A percentile compares a stretch with the other conserved stretches of the same genome.
Evolutionary conservation across 2,797 vertebrate genomes (phyloP).

Genomic region (Argyrosomus regius): DNA sequence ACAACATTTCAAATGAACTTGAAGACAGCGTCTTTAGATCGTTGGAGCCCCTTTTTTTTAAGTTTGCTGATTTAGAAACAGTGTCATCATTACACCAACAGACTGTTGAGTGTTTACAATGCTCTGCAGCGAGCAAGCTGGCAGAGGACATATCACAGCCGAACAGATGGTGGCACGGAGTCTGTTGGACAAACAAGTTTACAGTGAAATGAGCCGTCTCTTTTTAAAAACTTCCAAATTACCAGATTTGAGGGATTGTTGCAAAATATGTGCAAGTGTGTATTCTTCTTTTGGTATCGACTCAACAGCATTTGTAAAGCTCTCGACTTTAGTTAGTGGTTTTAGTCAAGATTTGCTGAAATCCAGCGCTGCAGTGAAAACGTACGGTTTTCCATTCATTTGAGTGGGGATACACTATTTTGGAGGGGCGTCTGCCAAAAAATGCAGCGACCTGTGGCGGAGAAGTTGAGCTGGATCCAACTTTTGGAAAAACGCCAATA

Average conservation of each 20-base stretch:
- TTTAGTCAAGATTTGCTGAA: neutral
- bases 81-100: neutral
- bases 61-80: conserved; percentile 2
- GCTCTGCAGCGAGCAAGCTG: neutral
- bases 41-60: neutral
- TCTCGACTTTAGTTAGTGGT: neutral
- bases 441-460: too few species aligned
- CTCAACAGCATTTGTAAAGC: neutral
- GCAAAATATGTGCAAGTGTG: conserved; percentile 5
- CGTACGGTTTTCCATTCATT: too few species aligned
- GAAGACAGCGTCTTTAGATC: neutral
- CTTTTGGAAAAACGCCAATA: too few species aligned
- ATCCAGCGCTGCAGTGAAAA: too few species aligned
- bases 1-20: neutral
- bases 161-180: conserved; percentile 39
- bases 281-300: neutral
- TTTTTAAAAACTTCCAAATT: neutral
- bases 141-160: conserved; percentile 9
- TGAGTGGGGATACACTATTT: too few species aligned
- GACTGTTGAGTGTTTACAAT: conserved; percentile 43
- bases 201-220: conserved; percentile 18
- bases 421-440: too few species aligned
- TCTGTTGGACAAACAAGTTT: conserved; percentile 37
- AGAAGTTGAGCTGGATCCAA: too few species aligned
- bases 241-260: neutral